Evolutionary conservation across 2,888 invertebrate genomes (phyloP).

Genomic region (Macrophya alboannulata): DNA sequence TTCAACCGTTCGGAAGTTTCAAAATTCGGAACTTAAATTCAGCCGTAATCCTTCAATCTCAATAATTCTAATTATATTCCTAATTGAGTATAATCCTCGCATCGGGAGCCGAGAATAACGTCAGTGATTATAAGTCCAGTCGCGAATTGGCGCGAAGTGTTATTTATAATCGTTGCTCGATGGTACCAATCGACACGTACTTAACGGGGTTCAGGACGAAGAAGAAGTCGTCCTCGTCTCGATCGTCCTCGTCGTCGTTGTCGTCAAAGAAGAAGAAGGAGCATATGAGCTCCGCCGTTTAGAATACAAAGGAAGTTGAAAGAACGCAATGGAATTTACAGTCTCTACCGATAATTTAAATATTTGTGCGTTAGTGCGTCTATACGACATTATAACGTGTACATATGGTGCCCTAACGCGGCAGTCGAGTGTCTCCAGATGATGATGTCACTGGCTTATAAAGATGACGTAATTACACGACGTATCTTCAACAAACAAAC

Average conservation of each 20-base stretch:
- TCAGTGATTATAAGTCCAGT: background rate
- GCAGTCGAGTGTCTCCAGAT: conserved; percentile 14
- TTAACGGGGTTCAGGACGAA: conserved; percentile 7
- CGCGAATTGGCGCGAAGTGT: background rate
- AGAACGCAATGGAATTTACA: conserved; percentile 5
- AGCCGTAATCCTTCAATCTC: background rate
- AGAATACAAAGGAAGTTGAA: conserved; percentile 24
- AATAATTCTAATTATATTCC: background rate
- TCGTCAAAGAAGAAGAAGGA: background rate
- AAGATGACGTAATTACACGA: conserved; percentile 41
- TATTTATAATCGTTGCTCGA: background rate
- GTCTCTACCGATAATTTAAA: conserved; percentile 38
- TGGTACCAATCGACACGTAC: background rate
- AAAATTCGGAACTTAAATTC: background rate
- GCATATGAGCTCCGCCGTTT: background rate
- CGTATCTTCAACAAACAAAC: conserved; percentile 42
- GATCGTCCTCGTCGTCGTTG: too few species aligned
- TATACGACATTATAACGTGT: too few species aligned
- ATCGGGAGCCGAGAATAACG: background rate
- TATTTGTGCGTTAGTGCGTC: conserved; percentile 27
- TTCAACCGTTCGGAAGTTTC: background rate
- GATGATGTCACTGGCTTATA: conserved; percentile 46
- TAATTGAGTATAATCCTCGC: background rate
- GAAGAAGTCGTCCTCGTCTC: background rate
- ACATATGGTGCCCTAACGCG: background rate